A percentile compares a stretch with the other conserved stretches of the same genome.
Evolutionary conservation across 2,888 invertebrate species (phyloP).

Genomic region (Clitarchus hookeri): DNA sequence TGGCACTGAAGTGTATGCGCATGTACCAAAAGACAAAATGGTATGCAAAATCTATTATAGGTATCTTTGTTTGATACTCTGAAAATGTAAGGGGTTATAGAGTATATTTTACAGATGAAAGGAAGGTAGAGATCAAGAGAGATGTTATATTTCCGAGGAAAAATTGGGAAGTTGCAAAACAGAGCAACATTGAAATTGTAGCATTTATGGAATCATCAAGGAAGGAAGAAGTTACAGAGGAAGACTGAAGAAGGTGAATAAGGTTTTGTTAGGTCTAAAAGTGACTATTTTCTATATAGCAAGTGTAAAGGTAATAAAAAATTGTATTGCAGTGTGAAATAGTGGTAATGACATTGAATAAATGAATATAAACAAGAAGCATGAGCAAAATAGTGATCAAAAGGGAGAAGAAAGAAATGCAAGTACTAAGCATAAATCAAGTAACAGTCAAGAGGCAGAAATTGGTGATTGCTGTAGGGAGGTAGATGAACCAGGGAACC

Average conservation of each 20-base stretch:
- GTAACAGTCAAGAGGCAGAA: not conserved
- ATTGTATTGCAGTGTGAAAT: too few species aligned
- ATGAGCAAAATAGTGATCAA: too few species aligned
- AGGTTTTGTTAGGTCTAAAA: not conserved
- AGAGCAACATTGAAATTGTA: not conserved
- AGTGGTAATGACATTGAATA: too few species aligned
- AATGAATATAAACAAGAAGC: too few species aligned
- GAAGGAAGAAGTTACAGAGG: not conserved
- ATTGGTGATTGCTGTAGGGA: not conserved
- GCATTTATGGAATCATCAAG: not conserved
- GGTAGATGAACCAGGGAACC: slow-evolving; percentile 6
- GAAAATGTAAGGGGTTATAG: not conserved
- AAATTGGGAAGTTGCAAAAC: too few species aligned
- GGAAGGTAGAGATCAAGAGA: not conserved
- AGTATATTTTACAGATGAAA: not conserved
- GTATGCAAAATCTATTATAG: not conserved
- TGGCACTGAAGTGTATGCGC: not conserved
- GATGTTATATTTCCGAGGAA: too few species aligned
- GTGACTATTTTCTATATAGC: too few species aligned
- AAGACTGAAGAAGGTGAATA: not conserved
- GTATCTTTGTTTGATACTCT: not conserved
- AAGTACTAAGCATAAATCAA: not conserved
- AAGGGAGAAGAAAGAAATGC: too few species aligned
- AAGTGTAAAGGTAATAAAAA: not conserved
- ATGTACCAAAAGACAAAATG: not conserved